Evolutionary conservation across 2,888 invertebrate species (phyloP).

Genomic region (Nemotelus nigrinus): DNA sequence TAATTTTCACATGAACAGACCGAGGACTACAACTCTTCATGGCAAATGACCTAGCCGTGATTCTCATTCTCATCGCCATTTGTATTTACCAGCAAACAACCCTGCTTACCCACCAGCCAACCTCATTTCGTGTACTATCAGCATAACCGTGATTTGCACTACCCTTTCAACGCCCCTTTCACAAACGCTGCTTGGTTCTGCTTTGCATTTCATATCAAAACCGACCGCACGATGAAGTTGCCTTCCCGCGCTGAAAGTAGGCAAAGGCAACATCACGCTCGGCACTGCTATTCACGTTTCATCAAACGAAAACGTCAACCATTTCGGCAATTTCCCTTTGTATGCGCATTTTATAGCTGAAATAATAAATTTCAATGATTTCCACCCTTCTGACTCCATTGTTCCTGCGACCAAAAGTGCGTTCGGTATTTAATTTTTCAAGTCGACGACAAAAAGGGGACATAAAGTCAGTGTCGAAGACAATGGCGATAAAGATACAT

Average conservation of each 20-base stretch:
- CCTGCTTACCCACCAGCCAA: neutral
- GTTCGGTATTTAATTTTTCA: conserved; percentile 38
- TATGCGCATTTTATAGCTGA: conserved; percentile 51
- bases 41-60: no score
- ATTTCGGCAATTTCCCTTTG: conserved; percentile 31
- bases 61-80: no score
- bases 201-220: neutral
- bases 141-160: conserved; percentile 31
- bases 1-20: no score
- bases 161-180: conserved; percentile 41
- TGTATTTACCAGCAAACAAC: no score
- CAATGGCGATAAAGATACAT: conserved; percentile 5
- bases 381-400: conserved; percentile 64
- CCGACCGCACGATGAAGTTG: no score
- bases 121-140: conserved; percentile 14
- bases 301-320: conserved; percentile 19
- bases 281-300: conserved; percentile 1
- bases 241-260: neutral
- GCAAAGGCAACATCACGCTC: neutral
- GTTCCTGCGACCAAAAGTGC: conserved; percentile 46
- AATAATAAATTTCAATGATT: conserved; percentile 63
- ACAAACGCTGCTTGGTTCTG: conserved; percentile 5
- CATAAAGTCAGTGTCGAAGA: conserved; percentile 24
- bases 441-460: conserved; percentile 19
- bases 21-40: no score